Conservation (phyloP, 1,140 invertebrate genomes). For the Eupristina koningsbergeri region DNA sequence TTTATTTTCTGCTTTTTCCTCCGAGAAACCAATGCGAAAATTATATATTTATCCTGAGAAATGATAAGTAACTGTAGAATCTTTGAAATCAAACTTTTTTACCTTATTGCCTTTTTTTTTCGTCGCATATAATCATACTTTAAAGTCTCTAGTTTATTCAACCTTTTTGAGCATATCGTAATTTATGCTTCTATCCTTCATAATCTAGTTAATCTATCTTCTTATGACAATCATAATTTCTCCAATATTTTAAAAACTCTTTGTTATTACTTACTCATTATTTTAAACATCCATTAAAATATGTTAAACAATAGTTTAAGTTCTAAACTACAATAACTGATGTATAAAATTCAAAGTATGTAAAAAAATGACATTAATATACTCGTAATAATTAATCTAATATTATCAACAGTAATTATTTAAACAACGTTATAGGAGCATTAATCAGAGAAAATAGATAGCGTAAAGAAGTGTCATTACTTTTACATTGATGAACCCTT, state of each 20-base stretch:
- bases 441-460: background rate
- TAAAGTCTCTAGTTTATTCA: too few species aligned
- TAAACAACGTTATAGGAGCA: background rate
- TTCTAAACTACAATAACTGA: background rate
- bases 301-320: background rate
- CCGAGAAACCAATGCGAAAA: background rate
- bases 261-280: too few species aligned
- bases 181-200: too few species aligned
- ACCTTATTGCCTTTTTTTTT: too few species aligned
- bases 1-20: background rate
- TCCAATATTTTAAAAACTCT: too few species aligned
- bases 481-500: background rate
- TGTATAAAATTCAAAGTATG: too few species aligned
- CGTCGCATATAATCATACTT: too few species aligned
- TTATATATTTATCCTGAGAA: background rate
- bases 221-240: too few species aligned
- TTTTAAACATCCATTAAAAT: background rate
- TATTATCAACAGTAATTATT: background rate
- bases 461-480: background rate
- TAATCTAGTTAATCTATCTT: too few species aligned
- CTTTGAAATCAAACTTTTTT: too few species aligned
- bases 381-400: background rate
- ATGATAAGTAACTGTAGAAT: background rate
- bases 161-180: too few species aligned
- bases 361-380: too few species aligned